phyloP scores from a whole-genome alignment of 2,888 invertebrate genomes.

The Caenorhabditis virilis region DNA sequence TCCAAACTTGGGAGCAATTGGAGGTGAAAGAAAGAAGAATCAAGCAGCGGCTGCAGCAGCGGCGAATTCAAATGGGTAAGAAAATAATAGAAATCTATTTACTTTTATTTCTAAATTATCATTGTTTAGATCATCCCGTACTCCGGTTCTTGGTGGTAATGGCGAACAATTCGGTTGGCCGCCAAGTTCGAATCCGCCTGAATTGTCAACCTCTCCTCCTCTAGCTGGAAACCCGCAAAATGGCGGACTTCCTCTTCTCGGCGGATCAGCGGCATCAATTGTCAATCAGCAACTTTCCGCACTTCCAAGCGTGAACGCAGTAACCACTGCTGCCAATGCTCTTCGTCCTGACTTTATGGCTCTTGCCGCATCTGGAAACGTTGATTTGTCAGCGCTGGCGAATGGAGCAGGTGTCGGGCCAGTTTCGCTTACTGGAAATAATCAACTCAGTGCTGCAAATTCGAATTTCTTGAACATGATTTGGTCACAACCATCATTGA shows the following conservation, averaged over 20 bases:
- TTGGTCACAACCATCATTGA: neutral
- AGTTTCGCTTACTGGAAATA: slow-evolving; percentile 1
- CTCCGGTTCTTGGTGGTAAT: neutral
- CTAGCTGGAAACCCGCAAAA: no score
- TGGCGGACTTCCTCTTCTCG: slow-evolving; percentile 19
- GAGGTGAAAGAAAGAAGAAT: slow-evolving; percentile 49
- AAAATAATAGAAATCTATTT: neutral
- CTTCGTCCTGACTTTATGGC: slow-evolving; percentile 28
- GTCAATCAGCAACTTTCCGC: slow-evolving; percentile 17
- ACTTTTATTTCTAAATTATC: neutral
- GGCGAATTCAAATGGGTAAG: neutral
- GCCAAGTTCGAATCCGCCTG: slow-evolving; percentile 53
- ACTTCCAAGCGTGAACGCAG: slow-evolving; percentile 15
- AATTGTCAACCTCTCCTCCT: slow-evolving; percentile 35
- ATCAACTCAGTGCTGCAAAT: neutral
- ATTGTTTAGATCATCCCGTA: neutral
- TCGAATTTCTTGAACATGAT: neutral
- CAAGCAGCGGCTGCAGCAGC: slow-evolving; percentile 6
- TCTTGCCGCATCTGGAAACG: slow-evolving; percentile 9
- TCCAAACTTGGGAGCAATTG: slow-evolving; percentile 43
- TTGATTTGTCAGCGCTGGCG: slow-evolving; percentile 10
- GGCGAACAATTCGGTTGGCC: slow-evolving; percentile 43
- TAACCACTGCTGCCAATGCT: slow-evolving; percentile 12
- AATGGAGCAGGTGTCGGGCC: neutral
- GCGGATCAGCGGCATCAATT: slow-evolving; percentile 1